phyloP scores from a whole-genome alignment of 2,888 invertebrate species.

The Epirrhoe tristata region DNA sequence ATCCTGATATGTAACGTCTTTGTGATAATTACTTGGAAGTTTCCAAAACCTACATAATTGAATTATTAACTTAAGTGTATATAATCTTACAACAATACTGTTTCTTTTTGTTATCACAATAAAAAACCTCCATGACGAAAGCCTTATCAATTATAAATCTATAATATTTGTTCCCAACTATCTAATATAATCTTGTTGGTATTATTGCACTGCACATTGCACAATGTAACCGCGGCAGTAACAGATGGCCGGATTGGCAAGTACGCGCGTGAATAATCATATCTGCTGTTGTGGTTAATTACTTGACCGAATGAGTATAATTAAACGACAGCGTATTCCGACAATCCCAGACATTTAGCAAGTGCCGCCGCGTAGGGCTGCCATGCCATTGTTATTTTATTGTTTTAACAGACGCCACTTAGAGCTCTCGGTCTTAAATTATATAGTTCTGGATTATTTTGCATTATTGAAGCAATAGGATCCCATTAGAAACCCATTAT shows the following conservation, averaged over 20 bases:
- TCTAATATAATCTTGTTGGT: neutral
- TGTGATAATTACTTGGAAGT: neutral
- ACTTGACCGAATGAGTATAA: slow-evolving; percentile 56
- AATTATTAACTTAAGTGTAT: too few relatives aligned
- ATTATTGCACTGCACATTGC: slow-evolving; percentile 17
- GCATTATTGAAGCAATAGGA: too few relatives aligned
- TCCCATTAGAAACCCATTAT: too few relatives aligned
- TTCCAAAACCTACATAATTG: too few relatives aligned
- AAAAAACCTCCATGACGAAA: too few relatives aligned
- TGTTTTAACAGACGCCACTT: too few relatives aligned
- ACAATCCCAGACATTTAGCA: slow-evolving; percentile 44
- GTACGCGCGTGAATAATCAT: slow-evolving; percentile 76
- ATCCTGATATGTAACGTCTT: neutral
- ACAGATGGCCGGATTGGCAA: slow-evolving; percentile 72
- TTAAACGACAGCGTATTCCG: slow-evolving; percentile 62
- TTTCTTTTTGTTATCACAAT: too few relatives aligned
- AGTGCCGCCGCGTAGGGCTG: slow-evolving; percentile 28
- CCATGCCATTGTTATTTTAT: neutral
- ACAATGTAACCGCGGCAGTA: slow-evolving; percentile 71
- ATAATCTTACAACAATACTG: too few relatives aligned
- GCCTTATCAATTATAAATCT: too few relatives aligned
- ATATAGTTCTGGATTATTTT: too few relatives aligned
- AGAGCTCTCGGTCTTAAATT: too few relatives aligned
- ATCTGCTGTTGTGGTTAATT: slow-evolving; percentile 74
- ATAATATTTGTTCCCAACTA: neutral